These are phyloP conservation scores for Gryllus bimaculatus DNA, from an alignment of 1,140 invertebrate species.

Conservation along the genomic window DNA sequence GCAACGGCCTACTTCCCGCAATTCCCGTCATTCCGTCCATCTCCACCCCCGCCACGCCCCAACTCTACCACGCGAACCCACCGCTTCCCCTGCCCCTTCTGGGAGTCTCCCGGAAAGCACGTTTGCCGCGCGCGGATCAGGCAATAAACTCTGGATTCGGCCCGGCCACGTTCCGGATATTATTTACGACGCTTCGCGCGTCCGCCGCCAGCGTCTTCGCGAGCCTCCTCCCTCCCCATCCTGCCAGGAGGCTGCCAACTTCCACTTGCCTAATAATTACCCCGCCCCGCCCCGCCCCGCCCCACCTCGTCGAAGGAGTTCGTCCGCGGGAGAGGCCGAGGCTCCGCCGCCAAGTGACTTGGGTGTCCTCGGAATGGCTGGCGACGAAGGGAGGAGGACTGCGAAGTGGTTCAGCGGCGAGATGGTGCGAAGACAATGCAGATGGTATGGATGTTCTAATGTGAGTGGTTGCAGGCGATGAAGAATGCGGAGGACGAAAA, in stretches of 20 bases:
- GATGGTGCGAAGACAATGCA: too few species aligned
- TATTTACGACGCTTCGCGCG: background rate
- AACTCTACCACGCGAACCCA: too few species aligned
- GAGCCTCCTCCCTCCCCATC: background rate
- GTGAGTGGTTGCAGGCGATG: too few species aligned
- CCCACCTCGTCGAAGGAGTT: background rate
- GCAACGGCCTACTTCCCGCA: background rate
- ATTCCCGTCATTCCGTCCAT: background rate
- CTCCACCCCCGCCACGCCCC: background rate
- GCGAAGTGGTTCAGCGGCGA: too few species aligned
- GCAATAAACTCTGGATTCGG: background rate
- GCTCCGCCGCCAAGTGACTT: too few species aligned
- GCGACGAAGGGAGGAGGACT: too few species aligned
- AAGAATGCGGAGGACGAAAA: too few species aligned
- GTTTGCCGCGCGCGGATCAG: background rate
- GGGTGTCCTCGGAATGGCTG: too few species aligned
- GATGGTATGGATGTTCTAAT: too few species aligned
- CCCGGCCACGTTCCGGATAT: background rate
- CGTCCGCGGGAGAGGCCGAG: too few species aligned
- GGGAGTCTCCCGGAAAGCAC: background rate
- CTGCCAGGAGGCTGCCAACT: background rate
- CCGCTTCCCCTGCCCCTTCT: too few species aligned
- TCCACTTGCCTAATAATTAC: background rate
- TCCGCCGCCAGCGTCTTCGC: background rate
- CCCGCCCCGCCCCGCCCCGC: too few species aligned